Percentiles rank a stretch among this genome's conserved stretches.
phyloP scores from a whole-genome alignment of 2,797 vertebrate genomes.

The Sparidentex hasta region DNA sequence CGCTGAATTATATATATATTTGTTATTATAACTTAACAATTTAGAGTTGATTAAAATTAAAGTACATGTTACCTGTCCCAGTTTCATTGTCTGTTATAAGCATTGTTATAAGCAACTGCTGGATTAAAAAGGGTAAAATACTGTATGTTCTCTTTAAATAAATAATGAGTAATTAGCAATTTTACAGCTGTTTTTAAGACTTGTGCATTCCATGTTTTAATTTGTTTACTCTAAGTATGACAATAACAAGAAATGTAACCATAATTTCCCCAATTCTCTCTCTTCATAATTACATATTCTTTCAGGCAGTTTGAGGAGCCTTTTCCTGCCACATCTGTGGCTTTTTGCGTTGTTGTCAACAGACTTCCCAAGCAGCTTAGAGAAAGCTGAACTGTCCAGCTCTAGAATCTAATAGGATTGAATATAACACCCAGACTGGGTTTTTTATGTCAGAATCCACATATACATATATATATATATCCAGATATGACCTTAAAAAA shows the following conservation, averaged over 20 bases:
- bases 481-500: not conserved
- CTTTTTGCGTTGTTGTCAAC: constrained; percentile 1
- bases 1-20: not conserved
- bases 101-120: not conserved
- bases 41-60: not conserved
- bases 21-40: not conserved
- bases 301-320: not conserved
- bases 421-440: not conserved
- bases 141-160: not conserved
- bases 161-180: not conserved
- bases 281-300: not conserved
- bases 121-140: not conserved
- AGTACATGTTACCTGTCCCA: not conserved
- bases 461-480: not conserved
- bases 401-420: not conserved
- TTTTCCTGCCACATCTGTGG: not conserved
- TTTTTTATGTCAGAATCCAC: not conserved
- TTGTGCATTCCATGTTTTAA: not conserved
- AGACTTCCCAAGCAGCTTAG: not conserved
- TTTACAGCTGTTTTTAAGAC: not conserved
- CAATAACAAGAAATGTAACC: constrained; percentile 2
- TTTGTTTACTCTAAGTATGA: not conserved
- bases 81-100: not conserved
- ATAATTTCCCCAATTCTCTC: not conserved
- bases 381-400: not conserved